Conservation (phyloP, 1,140 invertebrate species). For the Drosophila willistoni region DNA sequence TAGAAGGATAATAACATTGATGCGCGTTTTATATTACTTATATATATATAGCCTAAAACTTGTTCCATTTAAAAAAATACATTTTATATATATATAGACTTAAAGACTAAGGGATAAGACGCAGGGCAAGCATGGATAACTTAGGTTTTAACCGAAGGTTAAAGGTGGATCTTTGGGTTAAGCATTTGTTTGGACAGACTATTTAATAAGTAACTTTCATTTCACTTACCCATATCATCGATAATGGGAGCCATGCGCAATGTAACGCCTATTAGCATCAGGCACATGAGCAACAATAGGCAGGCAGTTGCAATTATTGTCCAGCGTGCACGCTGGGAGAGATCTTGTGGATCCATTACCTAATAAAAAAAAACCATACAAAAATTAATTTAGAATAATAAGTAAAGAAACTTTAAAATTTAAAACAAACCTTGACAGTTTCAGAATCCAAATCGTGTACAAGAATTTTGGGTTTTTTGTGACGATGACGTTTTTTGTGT, state of each 20-base stretch:
- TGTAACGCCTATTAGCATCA: slow-evolving; percentile 94
- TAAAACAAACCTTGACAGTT: slow-evolving; percentile 71
- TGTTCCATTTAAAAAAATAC: slow-evolving; percentile 63
- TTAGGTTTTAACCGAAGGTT: neutral
- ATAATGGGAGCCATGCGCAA: slow-evolving; percentile 95
- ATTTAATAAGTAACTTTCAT: neutral
- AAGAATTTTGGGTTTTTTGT: slow-evolving; percentile 83
- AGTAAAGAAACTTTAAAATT: neutral
- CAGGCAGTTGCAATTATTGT: slow-evolving; percentile 94
- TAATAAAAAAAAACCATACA: slow-evolving; percentile 34
- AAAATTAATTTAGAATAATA: too few species aligned
- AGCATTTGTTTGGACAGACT: neutral
- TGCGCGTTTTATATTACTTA: slow-evolving; percentile 23
- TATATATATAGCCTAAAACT: slow-evolving; percentile 39
- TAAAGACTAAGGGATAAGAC: slow-evolving; percentile 30
- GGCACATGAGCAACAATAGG: slow-evolving; percentile 92
- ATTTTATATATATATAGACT: neutral
- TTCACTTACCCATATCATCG: slow-evolving; percentile 95
- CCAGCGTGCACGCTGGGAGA: slow-evolving; percentile 92
- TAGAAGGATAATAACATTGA: slow-evolving; percentile 55
- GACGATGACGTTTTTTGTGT: slow-evolving; percentile 82
- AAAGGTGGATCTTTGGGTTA: slow-evolving; percentile 4
- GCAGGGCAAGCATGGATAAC: slow-evolving; percentile 46
- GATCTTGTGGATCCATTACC: slow-evolving; percentile 89
- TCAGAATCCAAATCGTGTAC: slow-evolving; percentile 82